Percentiles rank a stretch among this genome's conserved stretches.
Evolutionary conservation across 2,797 vertebrate species (phyloP).

Genomic region (Centropyge bicolor): DNA sequence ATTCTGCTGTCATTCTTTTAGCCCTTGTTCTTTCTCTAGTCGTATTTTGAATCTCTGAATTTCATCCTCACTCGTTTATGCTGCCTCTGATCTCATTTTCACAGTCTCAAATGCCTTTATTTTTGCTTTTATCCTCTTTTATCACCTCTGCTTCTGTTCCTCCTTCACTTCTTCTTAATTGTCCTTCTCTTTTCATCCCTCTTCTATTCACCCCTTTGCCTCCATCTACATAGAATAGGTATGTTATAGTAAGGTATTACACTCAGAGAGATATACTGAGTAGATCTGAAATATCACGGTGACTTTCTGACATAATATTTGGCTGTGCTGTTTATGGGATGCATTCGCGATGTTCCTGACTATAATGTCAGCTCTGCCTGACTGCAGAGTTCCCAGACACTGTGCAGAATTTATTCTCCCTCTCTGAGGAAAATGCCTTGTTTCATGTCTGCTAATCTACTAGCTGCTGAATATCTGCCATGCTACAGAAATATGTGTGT

Average conservation of each 20-base stretch:
- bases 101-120: not conserved
- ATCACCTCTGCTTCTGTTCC: not conserved
- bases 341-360: conserved; percentile 10
- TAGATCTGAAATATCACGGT: not conserved
- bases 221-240: not conserved
- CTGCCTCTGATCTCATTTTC: not conserved
- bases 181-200: not conserved
- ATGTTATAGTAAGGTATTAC: conserved; percentile 13
- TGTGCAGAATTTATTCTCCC: conserved; percentile 35
- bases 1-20: not conserved
- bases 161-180: conserved; percentile 12
- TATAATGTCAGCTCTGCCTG: conserved; percentile 14
- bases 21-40: not conserved
- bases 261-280: not conserved
- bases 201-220: not conserved
- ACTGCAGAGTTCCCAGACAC: conserved; percentile 40
- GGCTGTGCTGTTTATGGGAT: conserved; percentile 10
- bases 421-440: conserved; percentile 51
- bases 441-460: conserved; percentile 70
- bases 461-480: conserved; percentile 50
- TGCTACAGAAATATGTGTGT: conserved; percentile 28
- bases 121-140: not conserved
- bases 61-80: conserved; percentile 13
- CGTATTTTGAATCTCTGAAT: not conserved
- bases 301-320: conserved; percentile 24